Percentiles rank a stretch among this genome's conserved stretches.
Evolutionary conservation across 2,113 vertebrate species (phyloP).

Genomic region (Hemiscyllium ocellatum): DNA sequence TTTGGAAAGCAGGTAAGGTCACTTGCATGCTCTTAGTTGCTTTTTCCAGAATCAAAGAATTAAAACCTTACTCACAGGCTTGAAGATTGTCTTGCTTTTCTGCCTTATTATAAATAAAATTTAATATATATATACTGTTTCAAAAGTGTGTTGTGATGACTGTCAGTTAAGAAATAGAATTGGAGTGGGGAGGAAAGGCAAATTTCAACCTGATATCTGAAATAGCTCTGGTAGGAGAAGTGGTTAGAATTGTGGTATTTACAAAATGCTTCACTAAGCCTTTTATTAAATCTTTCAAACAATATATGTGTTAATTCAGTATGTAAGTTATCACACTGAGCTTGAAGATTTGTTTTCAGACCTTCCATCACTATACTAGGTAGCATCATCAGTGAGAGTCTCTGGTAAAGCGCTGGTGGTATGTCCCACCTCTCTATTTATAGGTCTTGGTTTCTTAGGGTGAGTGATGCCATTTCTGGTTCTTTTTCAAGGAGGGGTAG

Average conservation of each 20-base stretch:
- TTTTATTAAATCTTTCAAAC: background rate
- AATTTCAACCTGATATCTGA: background rate
- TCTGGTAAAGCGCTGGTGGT: too few relatives aligned
- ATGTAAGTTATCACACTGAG: too few relatives aligned
- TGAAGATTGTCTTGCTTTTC: background rate
- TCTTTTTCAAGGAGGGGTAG: too few relatives aligned
- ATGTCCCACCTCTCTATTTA: too few relatives aligned
- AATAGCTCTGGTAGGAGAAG: background rate
- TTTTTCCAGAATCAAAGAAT: background rate
- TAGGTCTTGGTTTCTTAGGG: too few relatives aligned
- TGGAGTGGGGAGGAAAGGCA: background rate
- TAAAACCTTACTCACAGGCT: background rate
- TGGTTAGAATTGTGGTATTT: background rate
- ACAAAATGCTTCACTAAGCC: background rate
- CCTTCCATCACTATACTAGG: too few relatives aligned
- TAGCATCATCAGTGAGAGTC: too few relatives aligned
- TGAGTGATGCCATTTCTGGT: too few relatives aligned
- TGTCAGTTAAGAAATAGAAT: background rate
- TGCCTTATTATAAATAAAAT: background rate
- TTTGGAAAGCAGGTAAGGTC: background rate
- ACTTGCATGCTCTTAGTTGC: background rate
- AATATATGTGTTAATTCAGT: conserved; percentile 25
- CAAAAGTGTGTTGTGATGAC: background rate
- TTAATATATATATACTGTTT: background rate
- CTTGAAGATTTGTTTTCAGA: too few relatives aligned